phyloP scores from a whole-genome alignment of 2,113 vertebrate genomes.

The Ameiurus melas region DNA sequence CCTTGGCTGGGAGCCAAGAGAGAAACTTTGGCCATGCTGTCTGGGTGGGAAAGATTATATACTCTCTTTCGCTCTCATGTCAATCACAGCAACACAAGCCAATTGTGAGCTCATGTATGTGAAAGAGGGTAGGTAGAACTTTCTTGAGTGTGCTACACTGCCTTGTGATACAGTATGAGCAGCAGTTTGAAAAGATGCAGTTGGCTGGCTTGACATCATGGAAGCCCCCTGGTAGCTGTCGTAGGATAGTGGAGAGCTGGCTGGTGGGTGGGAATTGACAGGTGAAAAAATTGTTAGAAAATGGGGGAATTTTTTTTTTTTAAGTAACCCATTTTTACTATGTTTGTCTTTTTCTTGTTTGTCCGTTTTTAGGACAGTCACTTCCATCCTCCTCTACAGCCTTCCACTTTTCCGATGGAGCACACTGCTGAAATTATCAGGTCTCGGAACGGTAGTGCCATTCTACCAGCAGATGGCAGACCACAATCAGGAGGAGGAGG shows the following conservation, averaged over 20 bases:
- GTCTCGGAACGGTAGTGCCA: conserved; percentile 61
- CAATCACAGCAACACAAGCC: neutral
- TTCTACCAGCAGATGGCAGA: conserved; percentile 53
- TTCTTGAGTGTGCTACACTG: neutral
- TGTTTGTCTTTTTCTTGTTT: conserved; percentile 11
- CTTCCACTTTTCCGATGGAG: conserved; percentile 47
- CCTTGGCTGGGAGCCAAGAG: too few relatives aligned
- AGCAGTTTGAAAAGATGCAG: neutral
- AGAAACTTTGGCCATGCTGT: neutral
- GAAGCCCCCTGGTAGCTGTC: neutral
- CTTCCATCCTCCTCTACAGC: conserved; percentile 65
- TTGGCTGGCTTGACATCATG: neutral
- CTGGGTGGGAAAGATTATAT: neutral
- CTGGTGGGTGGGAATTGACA: neutral
- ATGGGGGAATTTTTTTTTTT: too few relatives aligned
- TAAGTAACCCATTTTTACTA: neutral
- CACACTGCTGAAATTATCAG: conserved; percentile 58
- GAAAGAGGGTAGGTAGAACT: neutral
- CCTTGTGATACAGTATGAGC: neutral
- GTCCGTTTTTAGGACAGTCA: conserved; percentile 56
- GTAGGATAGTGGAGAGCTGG: neutral
- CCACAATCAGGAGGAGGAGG: conserved; percentile 54
- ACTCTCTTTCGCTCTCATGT: neutral
- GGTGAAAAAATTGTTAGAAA: neutral
- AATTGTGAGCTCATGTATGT: neutral